Base-by-base conservation (phyloP, 2,888 invertebrate genomes). In the Cryptops parisi region DNA sequence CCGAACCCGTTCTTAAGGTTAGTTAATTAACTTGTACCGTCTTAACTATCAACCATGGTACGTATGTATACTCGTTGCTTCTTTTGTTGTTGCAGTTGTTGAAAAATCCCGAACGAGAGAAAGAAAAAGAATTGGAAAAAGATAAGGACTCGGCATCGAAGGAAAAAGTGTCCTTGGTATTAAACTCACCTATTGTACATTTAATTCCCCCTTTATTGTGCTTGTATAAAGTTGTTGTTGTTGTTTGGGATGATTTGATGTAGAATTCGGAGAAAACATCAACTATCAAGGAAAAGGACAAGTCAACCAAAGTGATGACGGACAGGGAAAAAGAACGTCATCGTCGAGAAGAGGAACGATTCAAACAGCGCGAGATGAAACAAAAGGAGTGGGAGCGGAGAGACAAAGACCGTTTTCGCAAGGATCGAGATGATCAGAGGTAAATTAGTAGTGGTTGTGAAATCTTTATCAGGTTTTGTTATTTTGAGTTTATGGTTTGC, bases 71-170 rank as follows among this genome's bases (percentile, higher is more conserved):
- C 38, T 33, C 9, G 9, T 9, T 15, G 15, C 22, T 22, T 4
- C 3, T 22, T 21, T 22, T 22, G n/a, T 4, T 9, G 12, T 40
- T 47, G 21, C 46, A 58, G 52, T 33, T 53, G 24, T 45, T 55
- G 50, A 56, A 50, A 55, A 59, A 48, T 44, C 55, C 52, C 6
- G 56, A 57, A 54, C 53, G 54, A 25, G 57, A 57, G 12, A 58
- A 58, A 52, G 51, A 57, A 9, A 56, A 58, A 51, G 54, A 52
- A n/a, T 45, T 43, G 27, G 58, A 58, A 15, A 57, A 53, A 41
- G 43, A 47, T 15, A 27, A 53, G 5, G 17, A 19, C 2, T 2
- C 9, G n/a, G 24, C 5, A 41, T 41, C 43, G 15, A 33, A 33
- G 15, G 33, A 33, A 33, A 33, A 33, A 15, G 9, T n/a, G n/a